Evolutionary conservation across 2,888 invertebrate species (phyloP), one percentile per base, ranked within the genome.

Genomic region (Rosalia funebris): DNA sequence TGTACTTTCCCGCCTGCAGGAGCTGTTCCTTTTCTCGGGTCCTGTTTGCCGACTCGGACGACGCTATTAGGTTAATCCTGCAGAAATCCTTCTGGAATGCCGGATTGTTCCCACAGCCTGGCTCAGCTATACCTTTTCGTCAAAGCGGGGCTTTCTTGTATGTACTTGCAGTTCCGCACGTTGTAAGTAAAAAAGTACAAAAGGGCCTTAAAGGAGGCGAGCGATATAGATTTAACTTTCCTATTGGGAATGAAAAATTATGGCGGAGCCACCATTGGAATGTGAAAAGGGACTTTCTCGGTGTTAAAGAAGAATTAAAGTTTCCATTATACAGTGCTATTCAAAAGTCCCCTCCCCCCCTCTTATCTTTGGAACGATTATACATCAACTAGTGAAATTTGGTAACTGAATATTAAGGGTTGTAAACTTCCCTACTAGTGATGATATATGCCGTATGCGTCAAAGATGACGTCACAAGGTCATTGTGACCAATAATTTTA

Each of bases 1-100:
- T 69, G 69, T 69, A 61, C 72, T 68, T 65, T 34, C 42, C 25
- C 45, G 16, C 32, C 17, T 34, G 36, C 31, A 41, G 42, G 11
- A 54, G 41, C 55, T 44, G 41, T 56, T 56, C 25, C 20, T 42
- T 45, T 56, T 44, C 36, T 45, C 37, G 16, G 50, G 34, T 36
- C 55, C 36, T 32, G 50, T 50, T 52, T 25, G 19, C 17, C 45
- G 37, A 19, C 47, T 47, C 45, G 46, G 53, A 58, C 50, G 47
- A 19, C 55, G 60, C 55, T 56, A 55, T 60, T 55, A 55, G 60
- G 55, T 56, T 60, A 54, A 60, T 56, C 55, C 52, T 37, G 34
- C 41, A 55, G 47, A 55, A 55, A 37, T 60, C 55, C 50, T 45
- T 48, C 37, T 48, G 60, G 50, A 17, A 25, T 48, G 41, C 45